These are phyloP conservation scores for Platorchestia sp. DNA, from an alignment of 1,140 invertebrate species.

Conservation along the genomic window DNA sequence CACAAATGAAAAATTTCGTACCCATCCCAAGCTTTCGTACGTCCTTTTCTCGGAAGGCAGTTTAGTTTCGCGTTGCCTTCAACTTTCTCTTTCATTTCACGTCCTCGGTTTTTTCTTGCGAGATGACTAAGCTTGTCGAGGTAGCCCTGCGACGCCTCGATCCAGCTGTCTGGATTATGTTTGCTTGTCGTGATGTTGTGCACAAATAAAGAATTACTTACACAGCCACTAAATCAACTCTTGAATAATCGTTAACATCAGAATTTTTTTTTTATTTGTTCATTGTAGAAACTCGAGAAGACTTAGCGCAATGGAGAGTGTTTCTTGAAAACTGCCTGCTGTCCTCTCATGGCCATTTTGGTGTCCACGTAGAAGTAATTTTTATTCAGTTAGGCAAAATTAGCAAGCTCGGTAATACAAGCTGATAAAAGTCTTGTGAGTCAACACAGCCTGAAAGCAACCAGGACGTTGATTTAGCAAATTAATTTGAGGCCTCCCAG, in stretches of 20 bases:
- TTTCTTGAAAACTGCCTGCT: background rate
- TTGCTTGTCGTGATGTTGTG: slow-evolving; percentile 8
- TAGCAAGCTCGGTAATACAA: background rate
- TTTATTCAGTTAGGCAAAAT: background rate
- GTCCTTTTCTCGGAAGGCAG: background rate
- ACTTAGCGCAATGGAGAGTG: slow-evolving; percentile 1
- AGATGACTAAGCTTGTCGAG: background rate
- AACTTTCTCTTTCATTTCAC: slow-evolving; percentile 2
- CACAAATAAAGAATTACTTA: slow-evolving; percentile 46
- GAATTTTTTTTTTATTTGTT: background rate
- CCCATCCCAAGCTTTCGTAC: background rate
- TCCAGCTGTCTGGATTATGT: slow-evolving; percentile 24
- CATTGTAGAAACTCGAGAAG: slow-evolving; percentile 26
- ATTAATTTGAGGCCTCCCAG: background rate
- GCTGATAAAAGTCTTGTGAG: background rate
- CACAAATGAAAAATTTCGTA: background rate
- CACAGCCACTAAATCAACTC: slow-evolving; percentile 46
- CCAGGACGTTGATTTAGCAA: background rate
- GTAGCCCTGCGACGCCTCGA: background rate
- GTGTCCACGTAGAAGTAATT: background rate
- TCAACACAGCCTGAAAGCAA: background rate
- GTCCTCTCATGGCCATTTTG: background rate
- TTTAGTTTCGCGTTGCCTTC: background rate
- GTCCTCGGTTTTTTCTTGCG: background rate
- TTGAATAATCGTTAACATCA: background rate